phyloP scores from a whole-genome alignment of 2,888 invertebrate genomes.

The Flabesymbios commensalis region DNA sequence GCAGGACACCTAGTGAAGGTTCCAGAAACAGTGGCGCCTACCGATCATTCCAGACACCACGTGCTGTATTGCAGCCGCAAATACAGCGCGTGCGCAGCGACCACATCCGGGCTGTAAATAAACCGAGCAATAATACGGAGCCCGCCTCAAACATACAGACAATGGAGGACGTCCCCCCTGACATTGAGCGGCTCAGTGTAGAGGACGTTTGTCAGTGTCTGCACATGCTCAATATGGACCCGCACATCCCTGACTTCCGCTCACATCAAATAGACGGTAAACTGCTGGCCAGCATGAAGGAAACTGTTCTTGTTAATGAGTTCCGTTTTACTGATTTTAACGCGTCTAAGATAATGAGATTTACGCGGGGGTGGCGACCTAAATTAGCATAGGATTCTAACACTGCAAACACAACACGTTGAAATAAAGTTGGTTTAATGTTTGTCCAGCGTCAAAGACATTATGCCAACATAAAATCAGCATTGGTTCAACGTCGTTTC shows the following conservation, averaged over 20 bases:
- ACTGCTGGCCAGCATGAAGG: constrained; percentile 22
- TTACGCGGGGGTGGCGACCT: constrained; percentile 36
- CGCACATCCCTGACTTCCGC: constrained; percentile 22
- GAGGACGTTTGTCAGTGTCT: constrained; percentile 32
- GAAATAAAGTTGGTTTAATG: too few relatives aligned
- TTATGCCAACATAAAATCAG: too few relatives aligned
- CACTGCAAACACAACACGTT: too few relatives aligned
- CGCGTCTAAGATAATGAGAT: constrained; percentile 34
- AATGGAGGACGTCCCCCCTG: constrained; percentile 29
- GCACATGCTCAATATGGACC: constrained; percentile 30
- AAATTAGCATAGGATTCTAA: not conserved
- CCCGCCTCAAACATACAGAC: not conserved
- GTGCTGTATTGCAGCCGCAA: too few relatives aligned
- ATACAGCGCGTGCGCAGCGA: too few relatives aligned
- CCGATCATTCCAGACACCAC: too few relatives aligned
- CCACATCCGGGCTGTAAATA: too few relatives aligned
- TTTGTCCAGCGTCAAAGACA: too few relatives aligned
- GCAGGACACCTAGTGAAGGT: too few relatives aligned
- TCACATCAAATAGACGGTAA: constrained; percentile 27
- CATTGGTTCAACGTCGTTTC: too few relatives aligned
- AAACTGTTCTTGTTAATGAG: constrained; percentile 20
- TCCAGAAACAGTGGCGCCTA: too few relatives aligned
- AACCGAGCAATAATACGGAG: not conserved
- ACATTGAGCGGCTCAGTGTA: constrained; percentile 22
- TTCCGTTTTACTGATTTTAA: constrained; percentile 34